Evolutionary conservation across 2,797 vertebrate genomes (phyloP), one percentile per base, ranked within the genome.

Genomic region (Phataginus tetradactyla): DNA sequence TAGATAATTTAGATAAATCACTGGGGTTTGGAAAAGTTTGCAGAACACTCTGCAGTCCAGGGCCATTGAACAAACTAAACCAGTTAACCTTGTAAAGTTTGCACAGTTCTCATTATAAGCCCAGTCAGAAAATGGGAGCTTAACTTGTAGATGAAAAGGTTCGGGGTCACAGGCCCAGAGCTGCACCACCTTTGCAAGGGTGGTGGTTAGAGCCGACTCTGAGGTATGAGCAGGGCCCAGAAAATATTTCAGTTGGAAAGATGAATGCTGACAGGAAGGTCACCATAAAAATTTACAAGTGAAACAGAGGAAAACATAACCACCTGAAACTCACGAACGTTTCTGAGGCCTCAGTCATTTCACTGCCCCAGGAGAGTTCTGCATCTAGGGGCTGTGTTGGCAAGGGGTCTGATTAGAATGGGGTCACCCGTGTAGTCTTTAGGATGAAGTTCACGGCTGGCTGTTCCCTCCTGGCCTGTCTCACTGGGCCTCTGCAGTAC

Each of bases 1-100:
- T 86, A 93, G 83, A 80, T 92, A 83, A 88, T 86, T 96, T 32
- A 59, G 71, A 72, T 92, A 86, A 79, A 80, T 91, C 78, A 97
- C 88, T 59, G 45, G 66, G 92, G 66, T 69, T 95, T 95, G 88
- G 85, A 94, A 90, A 90, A 55, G 39, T 93, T 89, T 79, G 45
- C 86, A 96, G 81, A 95, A 59, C 53, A 57, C 23, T 45, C 39
- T 23, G 1, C 18, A 11, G 13, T 83, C 69, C 81, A 53, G 57
- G 51, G 21, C 69, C 83, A 68, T 39, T 80, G 94, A 84, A 94
- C 72, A 94, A 72, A 91, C 27, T 72, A 87, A 96, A 84, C 95
- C 39, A 6, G 86, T 94, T 78, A 93, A 96, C 81, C 86, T 89
- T 78, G 83, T 42, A 72, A 86, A 77, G 42, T 96, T 77, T 96